phyloP scores from a whole-genome alignment of 1,140 invertebrate species.

The Penaeus chinensis region DNA sequence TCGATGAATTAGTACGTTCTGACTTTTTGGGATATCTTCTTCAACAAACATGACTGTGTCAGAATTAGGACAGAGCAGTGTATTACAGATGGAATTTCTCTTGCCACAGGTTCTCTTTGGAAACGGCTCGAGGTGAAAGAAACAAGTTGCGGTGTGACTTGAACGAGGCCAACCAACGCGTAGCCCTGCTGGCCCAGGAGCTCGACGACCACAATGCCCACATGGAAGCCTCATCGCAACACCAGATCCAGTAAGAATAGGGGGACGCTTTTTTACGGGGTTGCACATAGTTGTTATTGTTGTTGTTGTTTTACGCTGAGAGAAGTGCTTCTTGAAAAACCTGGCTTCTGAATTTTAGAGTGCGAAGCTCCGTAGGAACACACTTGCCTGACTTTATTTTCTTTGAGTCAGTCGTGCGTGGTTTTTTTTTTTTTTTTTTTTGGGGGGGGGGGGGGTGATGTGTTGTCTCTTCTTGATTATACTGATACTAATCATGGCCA shows the following conservation, averaged over 20 bases:
- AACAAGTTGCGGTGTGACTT: conserved; percentile 83
- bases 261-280: no score
- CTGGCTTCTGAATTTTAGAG: no score
- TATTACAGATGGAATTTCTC: not conserved
- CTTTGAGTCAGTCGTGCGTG: no score
- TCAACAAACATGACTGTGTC: no score
- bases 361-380: no score
- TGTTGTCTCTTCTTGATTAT: not conserved
- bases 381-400: no score
- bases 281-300: no score
- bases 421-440: no score
- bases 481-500: no score
- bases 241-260: conserved; percentile 71
- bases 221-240: conserved; percentile 79
- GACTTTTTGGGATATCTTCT: not conserved
- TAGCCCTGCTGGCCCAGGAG: conserved; percentile 83
- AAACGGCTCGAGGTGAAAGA: conserved; percentile 78
- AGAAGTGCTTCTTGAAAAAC: no score
- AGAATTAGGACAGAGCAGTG: no score
- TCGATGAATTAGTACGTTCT: not conserved
- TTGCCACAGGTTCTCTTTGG: conserved; percentile 71
- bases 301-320: not conserved
- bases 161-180: conserved; percentile 82
- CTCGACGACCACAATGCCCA: conserved; percentile 88
- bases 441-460: no score